Evolutionary conservation across 2,888 invertebrate genomes (phyloP), one percentile per base, ranked within the genome.

Genomic region (Cheilosia urbana): DNA sequence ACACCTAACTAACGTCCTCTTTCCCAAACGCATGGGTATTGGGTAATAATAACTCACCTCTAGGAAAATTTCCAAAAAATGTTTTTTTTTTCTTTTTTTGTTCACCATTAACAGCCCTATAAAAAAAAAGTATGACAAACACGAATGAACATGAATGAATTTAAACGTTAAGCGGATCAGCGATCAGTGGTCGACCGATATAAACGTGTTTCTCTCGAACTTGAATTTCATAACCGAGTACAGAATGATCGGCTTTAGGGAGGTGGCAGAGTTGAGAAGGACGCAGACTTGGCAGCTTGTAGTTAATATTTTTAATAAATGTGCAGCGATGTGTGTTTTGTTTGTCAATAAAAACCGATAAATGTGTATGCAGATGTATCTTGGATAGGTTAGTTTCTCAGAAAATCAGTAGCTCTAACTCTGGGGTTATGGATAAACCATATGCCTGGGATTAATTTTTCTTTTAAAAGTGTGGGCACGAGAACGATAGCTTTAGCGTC

Each of bases 111-210:
- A 42, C 24, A 49, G 57, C 49, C 51, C 60, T 63, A 27, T 21
- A 45, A 71, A 60, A 21, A 34, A 19, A 40, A 19, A n/a, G n/a
- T 15, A 76, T 24, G 34, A 51, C 40, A 77, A 68, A 78, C 62
- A 69, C 45, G 78, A 78, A 55, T 57, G 69, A 63, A 69, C 63
- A 75, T 75, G 65, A 75, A 75, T 78, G 78, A 78, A 71, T 78
- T 53, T 40, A 15, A 40, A 5, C n/a, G 21, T 13, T 24, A 15
- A 11, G 24, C 60, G 17, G 58, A 58, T 58, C 57, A 37, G 11
- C 9, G 58, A 58, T 58, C 57, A 37, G 11, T n/a, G 37, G 11
- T 40, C 27, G 47, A 40, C n/a, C 19, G 53, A 21, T 30, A 21
- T 30, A 49, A 62, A 63, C 69, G 27, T 71, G 62, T 77, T 78